phyloP scores from a whole-genome alignment of 2,888 invertebrate species.

The Melipona bicolor region DNA sequence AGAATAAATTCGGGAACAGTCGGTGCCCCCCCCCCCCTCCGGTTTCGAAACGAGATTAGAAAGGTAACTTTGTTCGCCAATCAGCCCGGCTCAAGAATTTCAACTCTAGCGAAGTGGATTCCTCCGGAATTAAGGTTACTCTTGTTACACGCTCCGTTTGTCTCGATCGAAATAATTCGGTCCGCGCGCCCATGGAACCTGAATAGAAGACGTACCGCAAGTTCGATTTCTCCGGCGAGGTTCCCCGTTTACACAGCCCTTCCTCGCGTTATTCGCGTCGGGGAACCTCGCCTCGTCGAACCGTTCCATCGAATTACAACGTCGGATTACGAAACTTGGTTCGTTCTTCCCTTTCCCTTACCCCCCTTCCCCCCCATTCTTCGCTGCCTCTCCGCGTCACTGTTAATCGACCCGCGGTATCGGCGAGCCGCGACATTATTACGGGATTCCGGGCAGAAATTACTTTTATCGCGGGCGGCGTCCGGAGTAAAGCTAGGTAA shows the following conservation, averaged over 20 bases:
- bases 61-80: slow-evolving; percentile 82
- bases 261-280: slow-evolving; percentile 24
- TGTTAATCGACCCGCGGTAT: slow-evolving; percentile 24
- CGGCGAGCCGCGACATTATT: slow-evolving; percentile 21
- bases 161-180: slow-evolving; percentile 63
- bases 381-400: neutral
- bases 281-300: neutral
- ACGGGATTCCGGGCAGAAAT: slow-evolving; percentile 35
- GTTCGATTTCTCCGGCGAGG: slow-evolving; percentile 45
- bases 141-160: slow-evolving; percentile 57
- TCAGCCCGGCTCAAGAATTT: slow-evolving; percentile 77
- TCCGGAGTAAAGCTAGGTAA: slow-evolving; percentile 4
- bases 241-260: slow-evolving; percentile 23
- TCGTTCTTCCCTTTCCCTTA: neutral
- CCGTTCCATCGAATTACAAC: slow-evolving; percentile 1
- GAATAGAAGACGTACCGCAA: slow-evolving; percentile 34
- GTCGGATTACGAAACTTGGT: slow-evolving; percentile 9
- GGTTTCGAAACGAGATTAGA: slow-evolving; percentile 79
- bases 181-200: slow-evolving; percentile 23
- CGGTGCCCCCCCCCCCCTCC: slow-evolving; percentile 59
- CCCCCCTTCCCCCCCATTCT: no score
- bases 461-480: slow-evolving; percentile 28
- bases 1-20: slow-evolving; percentile 77
- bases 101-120: slow-evolving; percentile 60
- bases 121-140: slow-evolving; percentile 61